Evolutionary conservation across 2,797 vertebrate species (phyloP).

Genomic region (Poecilia picta): DNA sequence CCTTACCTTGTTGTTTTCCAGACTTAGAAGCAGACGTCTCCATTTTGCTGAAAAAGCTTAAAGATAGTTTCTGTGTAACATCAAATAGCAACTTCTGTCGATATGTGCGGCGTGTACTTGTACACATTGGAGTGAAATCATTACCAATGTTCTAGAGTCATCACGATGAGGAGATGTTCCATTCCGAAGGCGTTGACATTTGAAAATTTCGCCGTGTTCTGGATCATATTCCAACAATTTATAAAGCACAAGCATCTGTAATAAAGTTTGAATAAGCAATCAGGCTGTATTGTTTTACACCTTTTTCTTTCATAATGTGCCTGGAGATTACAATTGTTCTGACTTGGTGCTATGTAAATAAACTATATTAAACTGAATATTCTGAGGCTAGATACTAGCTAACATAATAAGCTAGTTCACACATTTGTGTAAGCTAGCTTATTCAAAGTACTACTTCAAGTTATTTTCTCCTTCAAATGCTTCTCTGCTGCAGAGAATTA

Average conservation of each 20-base stretch:
- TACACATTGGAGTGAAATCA: neutral
- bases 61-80: neutral
- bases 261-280: neutral
- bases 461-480: neutral
- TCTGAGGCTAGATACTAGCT: too few relatives aligned
- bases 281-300: neutral
- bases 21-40: neutral
- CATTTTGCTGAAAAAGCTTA: neutral
- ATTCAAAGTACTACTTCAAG: too few relatives aligned
- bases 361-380: too few relatives aligned
- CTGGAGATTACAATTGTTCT: too few relatives aligned
- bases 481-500: neutral
- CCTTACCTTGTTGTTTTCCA: neutral
- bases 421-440: too few relatives aligned
- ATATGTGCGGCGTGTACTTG: neutral
- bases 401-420: too few relatives aligned
- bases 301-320: neutral
- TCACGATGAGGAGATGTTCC: neutral
- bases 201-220: neutral
- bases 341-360: too few relatives aligned
- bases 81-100: neutral
- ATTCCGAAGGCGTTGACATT: neutral
- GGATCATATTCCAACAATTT: too few relatives aligned
- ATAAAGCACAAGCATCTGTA: neutral
- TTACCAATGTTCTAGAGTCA: neutral